Base-by-base conservation (phyloP, 2,113 vertebrate genomes). In the Callopanchax toddi region DNA sequence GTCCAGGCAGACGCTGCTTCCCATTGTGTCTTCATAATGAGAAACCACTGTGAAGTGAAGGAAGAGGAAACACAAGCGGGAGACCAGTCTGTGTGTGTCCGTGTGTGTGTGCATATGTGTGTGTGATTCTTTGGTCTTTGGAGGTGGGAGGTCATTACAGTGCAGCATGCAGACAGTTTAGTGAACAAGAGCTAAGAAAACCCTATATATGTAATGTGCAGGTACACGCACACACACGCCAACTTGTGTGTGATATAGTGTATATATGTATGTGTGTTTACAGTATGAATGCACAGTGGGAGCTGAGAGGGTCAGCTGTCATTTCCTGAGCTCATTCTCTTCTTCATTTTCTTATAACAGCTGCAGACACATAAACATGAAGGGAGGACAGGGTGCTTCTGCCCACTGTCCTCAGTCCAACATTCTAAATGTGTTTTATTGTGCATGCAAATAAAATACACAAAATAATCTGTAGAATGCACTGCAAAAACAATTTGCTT, bases 21-120 rank as follows among this genome's bases (percentile, higher is more conserved):
- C 88, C 72, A 86, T 90, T 89, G 89, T 94, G 88, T 91, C 90
- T 90, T 90, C 81, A 89, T 88, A 91, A 91, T 92, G 81, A 91
- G 81, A 89, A 91, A 85, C 67, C n/a, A 67, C 89, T 88, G 86
- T 83, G 87, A 84, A 89, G 80, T 73, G 64, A 64, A 85, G 86
- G 69, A 74, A 85, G 71, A 81, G 85, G 83, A 86, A 84, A 84
- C 72, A 78, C 70, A 77, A 86, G 63, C 60, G 70, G 75, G 72
- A 87, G 84, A 70, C 60, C 61, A 48, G 74, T 60, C 7, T 57
- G 60, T 54, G 39, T 69, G 56, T 55, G 29, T 67, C 29, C 46
- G 49, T 54, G 55, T 13, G 68, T 71, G 60, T 63, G 52, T 57
- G 50, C 1, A 9, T 32, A 9, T 6, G 61, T 67, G 37, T 51